Evolutionary conservation across 2,113 vertebrate genomes (phyloP).

Genomic region (Arizona elegans): DNA sequence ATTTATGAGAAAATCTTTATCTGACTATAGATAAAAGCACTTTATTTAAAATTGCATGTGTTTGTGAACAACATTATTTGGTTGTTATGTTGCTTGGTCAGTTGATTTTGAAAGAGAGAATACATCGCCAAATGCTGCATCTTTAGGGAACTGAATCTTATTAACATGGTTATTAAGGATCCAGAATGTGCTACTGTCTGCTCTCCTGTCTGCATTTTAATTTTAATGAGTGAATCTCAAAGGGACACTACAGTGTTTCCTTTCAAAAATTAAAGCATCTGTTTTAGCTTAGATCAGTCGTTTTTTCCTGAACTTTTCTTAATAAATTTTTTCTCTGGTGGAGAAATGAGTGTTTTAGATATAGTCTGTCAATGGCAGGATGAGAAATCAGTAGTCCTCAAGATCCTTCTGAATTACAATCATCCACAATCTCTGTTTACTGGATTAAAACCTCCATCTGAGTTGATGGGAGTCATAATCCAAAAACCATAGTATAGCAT

Average conservation of each 20-base stretch:
- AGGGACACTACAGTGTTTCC: not conserved
- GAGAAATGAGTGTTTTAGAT: not conserved
- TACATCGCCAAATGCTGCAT: accelerated
- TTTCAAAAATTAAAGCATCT: not conserved
- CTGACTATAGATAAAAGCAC: constrained; percentile 66
- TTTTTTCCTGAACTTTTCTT: not conserved
- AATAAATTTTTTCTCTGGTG: not conserved
- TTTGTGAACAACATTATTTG: constrained; percentile 32
- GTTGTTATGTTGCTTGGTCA: not conserved
- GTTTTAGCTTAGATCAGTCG: not conserved
- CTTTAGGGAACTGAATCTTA: not conserved
- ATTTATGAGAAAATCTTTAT: constrained; percentile 49
- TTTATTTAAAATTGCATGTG: constrained; percentile 45
- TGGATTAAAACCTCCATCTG: not conserved
- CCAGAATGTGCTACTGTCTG: constrained; percentile 2
- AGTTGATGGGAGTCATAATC: not conserved
- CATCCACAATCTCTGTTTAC: not conserved
- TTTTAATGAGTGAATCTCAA: not conserved
- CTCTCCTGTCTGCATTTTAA: not conserved
- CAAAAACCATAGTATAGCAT: not conserved
- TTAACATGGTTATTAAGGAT: not conserved
- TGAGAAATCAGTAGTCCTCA: not conserved
- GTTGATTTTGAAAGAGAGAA: constrained; percentile 9
- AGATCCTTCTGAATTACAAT: not conserved
- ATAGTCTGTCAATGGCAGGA: not conserved